Evolutionary conservation across 1,140 invertebrate genomes (phyloP).

Genomic region (Antheraea mylitta): DNA sequence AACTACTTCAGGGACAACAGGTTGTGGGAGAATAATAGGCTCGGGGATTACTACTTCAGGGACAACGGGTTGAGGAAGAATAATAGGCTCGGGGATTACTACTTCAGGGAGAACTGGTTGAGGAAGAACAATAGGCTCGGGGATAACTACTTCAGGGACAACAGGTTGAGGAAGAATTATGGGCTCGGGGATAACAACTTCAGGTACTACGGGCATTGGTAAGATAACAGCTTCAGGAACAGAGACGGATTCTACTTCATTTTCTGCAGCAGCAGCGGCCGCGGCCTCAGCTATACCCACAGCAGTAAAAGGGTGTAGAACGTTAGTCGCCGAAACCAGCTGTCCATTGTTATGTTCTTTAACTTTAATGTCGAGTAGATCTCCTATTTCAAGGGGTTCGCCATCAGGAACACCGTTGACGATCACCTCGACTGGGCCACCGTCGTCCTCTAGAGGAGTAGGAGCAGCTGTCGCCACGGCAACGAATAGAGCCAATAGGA

Average conservation of each 20-base stretch:
- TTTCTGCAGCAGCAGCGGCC: conserved; percentile 20
- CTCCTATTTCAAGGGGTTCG: conserved; percentile 37
- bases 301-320: conserved; percentile 42
- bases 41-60: conserved; percentile 25
- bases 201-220: conserved; percentile 24
- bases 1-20: conserved; percentile 22
- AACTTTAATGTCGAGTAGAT: conserved; percentile 40
- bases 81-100: conserved; percentile 22
- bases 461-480: conserved; percentile 37
- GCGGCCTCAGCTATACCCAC: conserved; percentile 42
- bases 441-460: conserved; percentile 28
- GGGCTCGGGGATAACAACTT: conserved; percentile 21
- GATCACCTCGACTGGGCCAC: conserved; percentile 36
- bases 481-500: conserved; percentile 48
- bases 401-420: conserved; percentile 50
- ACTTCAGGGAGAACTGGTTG: conserved; percentile 25
- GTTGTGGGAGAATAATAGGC: conserved; percentile 17
- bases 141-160: conserved; percentile 23
- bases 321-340: conserved; percentile 27
- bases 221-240: conserved; percentile 17
- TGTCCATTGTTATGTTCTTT: conserved; percentile 39
- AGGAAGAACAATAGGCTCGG: conserved; percentile 19
- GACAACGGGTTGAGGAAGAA: conserved; percentile 15
- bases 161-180: conserved; percentile 21
- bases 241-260: conserved; percentile 6